Evolutionary conservation across 2,888 invertebrate genomes (phyloP).

Genomic region (Harpagoxenus sublaevis): DNA sequence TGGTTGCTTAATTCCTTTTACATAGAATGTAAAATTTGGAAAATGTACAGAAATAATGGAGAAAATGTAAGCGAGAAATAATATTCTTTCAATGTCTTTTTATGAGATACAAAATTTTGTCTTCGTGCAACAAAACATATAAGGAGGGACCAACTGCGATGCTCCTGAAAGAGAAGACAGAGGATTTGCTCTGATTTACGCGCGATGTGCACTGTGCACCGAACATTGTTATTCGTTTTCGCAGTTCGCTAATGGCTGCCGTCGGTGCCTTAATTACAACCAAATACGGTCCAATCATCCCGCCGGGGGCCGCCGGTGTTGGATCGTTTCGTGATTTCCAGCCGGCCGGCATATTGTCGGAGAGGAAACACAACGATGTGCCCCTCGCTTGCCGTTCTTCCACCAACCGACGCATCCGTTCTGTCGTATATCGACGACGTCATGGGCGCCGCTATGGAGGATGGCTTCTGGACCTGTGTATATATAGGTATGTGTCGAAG

Average conservation of each 20-base stretch:
- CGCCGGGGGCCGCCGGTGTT: constrained; percentile 70
- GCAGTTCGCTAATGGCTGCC: constrained; percentile 79
- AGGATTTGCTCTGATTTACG: constrained; percentile 75
- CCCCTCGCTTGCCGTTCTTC: constrained; percentile 54
- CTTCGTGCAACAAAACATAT: background rate
- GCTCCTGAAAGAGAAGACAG: constrained; percentile 16
- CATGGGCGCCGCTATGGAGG: constrained; percentile 55
- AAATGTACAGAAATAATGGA: background rate
- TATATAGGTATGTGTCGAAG: background rate
- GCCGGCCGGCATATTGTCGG: constrained; percentile 60
- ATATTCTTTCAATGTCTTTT: background rate
- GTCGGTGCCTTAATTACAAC: constrained; percentile 82
- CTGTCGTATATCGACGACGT: background rate
- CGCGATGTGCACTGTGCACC: constrained; percentile 66
- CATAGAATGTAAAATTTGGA: background rate
- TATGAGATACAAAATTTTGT: background rate
- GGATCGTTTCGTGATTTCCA: constrained; percentile 60
- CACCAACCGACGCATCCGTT: constrained; percentile 41
- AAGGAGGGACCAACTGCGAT: background rate
- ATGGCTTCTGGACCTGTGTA: background rate
- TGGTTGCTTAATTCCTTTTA: background rate
- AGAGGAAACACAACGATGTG: constrained; percentile 25
- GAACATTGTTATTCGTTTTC: constrained; percentile 81
- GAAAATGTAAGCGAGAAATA: background rate
- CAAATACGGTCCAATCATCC: constrained; percentile 82